Base-by-base conservation (phyloP, 2,113 vertebrate species). In the Apodemus speciosus region DNA sequence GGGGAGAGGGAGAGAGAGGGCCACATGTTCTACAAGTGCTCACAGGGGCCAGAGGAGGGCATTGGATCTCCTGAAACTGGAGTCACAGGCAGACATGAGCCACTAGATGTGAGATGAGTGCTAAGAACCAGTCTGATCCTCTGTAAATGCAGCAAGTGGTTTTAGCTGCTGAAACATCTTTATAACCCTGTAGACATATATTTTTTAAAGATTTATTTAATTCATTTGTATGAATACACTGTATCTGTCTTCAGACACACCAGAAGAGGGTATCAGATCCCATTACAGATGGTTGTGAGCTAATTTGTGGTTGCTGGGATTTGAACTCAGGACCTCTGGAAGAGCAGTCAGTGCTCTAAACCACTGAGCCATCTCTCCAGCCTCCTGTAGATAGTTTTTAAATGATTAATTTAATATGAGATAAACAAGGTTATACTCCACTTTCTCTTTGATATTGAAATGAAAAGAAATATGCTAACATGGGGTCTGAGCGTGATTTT, bases 381-480 rank as follows among this genome's bases (percentile, higher is more conserved):
- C 43, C 15, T 58, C 62, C 16, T 21, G 18, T 66, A 85, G 58
- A 83, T 62, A 64, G 15, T 60, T 60, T 30, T 91, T 71, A 87
- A 93, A 79, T 49, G 11, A 92, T 93, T 58, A 1, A 77, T 81
- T 77, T 93, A 77, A 91, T 83, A 83, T 86, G 27, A 32, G 14
- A 10, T 60, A 8, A 75, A 77, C 3, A 88, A 11, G 6, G 9
- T 27, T 85, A 73, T 0, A n/a, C 5, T 91, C n/a, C 35, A 85
- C 13, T 76, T 92, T 66, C 60, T 92, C 94, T 40, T 88, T 90
- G 51, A 83, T 89, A 89, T 6, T 13, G n/a, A 73, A 91, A 90
- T 30, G 40, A 92, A 93, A 25, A 92, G 32, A 95, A 94, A 83
- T 53, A 91, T 49, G 58, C 43, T 92, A 84, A 95, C 88, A 90